Percentiles rank a stretch among this genome's conserved stretches.
phyloP scores from a whole-genome alignment of 2,797 vertebrate species.

The Hippopotamyrus pictus region DNA sequence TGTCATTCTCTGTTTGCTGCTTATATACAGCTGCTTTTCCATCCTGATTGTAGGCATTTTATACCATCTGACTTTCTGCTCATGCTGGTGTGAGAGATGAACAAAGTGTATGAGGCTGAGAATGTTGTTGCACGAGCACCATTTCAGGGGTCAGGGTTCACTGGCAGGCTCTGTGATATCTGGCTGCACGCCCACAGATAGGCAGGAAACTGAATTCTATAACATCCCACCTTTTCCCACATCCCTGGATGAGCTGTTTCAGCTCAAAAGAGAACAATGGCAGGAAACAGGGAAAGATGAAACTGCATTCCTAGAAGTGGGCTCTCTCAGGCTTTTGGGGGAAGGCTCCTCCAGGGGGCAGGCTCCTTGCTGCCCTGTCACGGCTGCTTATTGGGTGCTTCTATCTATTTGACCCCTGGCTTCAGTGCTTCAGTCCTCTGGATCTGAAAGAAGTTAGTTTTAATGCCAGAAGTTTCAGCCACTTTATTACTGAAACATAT shows the following conservation, averaged over 20 bases:
- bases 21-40: background rate
- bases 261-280: constrained; percentile 16
- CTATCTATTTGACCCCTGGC: background rate
- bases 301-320: constrained; percentile 17
- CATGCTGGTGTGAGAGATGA: background rate
- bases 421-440: background rate
- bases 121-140: background rate
- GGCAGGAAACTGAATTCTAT: constrained; percentile 12
- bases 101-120: background rate
- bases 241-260: constrained; percentile 14
- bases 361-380: background rate
- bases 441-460: background rate
- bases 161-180: background rate
- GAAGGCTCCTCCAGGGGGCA: background rate
- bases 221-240: constrained; percentile 23
- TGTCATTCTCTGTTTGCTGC: background rate
- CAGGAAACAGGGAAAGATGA: constrained; percentile 20
- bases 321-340: background rate
- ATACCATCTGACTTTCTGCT: background rate
- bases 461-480: background rate
- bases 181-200: background rate
- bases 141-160: background rate
- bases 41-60: background rate
- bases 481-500: background rate
- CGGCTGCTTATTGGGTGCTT: background rate